A percentile compares a stretch with the other conserved stretches of the same genome.
These are phyloP conservation scores for Stramonita haemastoma DNA, from an alignment of 2,888 invertebrate species.

Conservation along the genomic window DNA sequence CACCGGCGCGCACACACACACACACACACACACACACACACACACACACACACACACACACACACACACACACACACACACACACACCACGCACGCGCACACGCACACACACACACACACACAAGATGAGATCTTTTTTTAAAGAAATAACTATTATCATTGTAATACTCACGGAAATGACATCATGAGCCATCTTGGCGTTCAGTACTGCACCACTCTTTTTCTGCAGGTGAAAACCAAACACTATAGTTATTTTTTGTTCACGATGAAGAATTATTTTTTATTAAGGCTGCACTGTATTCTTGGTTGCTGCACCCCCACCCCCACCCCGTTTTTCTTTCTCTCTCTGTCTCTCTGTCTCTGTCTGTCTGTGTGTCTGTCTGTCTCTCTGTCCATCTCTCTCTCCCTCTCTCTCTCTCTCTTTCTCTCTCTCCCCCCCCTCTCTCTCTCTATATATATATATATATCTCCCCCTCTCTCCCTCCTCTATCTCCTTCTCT, in stretches of 20 bases:
- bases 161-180: constrained; percentile 59
- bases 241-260: neutral
- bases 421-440: too few species aligned
- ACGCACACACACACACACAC: constrained; percentile 23
- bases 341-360: neutral
- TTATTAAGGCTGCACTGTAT: too few species aligned
- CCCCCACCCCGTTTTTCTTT: neutral
- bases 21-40: constrained; percentile 21
- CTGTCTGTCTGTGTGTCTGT: constrained; percentile 6
- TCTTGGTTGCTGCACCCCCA: neutral
- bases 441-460: too few species aligned
- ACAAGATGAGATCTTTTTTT: too few species aligned
- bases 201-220: constrained; percentile 64
- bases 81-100: constrained; percentile 13
- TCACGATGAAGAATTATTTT: neutral
- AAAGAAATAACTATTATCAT: neutral
- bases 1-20: constrained; percentile 4
- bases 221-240: constrained; percentile 58
- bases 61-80: constrained; percentile 6
- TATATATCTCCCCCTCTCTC: too few species aligned
- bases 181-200: constrained; percentile 68
- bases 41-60: neutral
- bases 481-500: too few species aligned
- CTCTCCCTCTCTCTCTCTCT: too few species aligned
- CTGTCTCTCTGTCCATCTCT: constrained; percentile 10